phyloP scores from a whole-genome alignment of 2,888 invertebrate genomes.

The Barypeithes pellucidus region DNA sequence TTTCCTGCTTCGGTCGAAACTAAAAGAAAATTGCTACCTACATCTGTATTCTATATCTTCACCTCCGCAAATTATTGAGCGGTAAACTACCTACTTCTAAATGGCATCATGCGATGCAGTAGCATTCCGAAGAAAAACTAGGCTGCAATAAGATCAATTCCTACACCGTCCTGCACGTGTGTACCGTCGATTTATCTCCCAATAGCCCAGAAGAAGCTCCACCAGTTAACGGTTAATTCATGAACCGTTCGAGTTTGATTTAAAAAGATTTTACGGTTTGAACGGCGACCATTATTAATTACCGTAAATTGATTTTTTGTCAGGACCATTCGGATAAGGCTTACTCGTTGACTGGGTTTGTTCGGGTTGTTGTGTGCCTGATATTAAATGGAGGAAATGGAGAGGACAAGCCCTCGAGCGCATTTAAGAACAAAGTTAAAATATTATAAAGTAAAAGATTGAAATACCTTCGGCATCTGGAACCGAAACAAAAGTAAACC shows the following conservation, averaged over 20 bases:
- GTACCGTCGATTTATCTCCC: constrained; percentile 25
- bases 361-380: neutral
- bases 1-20: neutral
- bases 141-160: constrained; percentile 28
- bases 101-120: constrained; percentile 5
- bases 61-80: constrained; percentile 1
- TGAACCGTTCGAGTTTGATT: constrained; percentile 53
- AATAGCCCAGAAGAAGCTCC: constrained; percentile 31
- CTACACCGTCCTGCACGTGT: constrained; percentile 26
- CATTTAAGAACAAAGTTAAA: no score
- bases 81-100: neutral
- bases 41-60: neutral
- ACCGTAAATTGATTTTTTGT: constrained; percentile 44
- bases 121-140: constrained; percentile 22
- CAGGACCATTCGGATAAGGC: constrained; percentile 24
- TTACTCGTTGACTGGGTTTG: constrained; percentile 18
- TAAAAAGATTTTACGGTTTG: constrained; percentile 51
- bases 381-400: neutral
- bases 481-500: no score
- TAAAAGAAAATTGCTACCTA: neutral
- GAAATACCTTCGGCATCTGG: no score
- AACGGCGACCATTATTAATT: constrained; percentile 49
- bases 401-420: no score
- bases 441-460: no score
- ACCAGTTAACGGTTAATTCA: constrained; percentile 40